Evolutionary conservation across 1,140 invertebrate genomes (phyloP).

Genomic region (Drosophila pruinosa): DNA sequence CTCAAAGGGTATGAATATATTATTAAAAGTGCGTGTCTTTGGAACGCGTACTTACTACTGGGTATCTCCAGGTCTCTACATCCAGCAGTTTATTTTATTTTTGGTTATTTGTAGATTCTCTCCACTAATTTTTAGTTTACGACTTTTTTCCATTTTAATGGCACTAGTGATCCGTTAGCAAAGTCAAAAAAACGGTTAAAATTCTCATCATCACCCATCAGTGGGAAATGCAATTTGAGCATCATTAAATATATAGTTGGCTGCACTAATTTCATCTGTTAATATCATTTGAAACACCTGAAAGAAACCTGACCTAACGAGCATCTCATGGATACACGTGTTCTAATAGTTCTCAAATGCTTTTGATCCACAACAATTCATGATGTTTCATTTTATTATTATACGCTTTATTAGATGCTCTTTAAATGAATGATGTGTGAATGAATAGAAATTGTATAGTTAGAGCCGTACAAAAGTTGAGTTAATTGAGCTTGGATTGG

Average conservation of each 20-base stretch:
- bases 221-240: constrained; percentile 65
- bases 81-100: background rate
- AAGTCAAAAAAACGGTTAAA: constrained; percentile 26
- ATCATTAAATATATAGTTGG: constrained; percentile 65
- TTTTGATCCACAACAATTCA: constrained; percentile 50
- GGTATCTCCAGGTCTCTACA: background rate
- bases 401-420: constrained; percentile 52
- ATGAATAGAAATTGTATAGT: background rate
- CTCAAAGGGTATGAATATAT: background rate
- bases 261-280: constrained; percentile 67
- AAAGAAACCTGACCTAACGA: constrained; percentile 23
- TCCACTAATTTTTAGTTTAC: constrained; percentile 76
- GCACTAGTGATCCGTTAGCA: constrained; percentile 59
- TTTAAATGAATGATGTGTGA: constrained; percentile 26
- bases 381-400: constrained; percentile 53
- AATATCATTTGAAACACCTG: constrained; percentile 70
- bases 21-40: too few species aligned
- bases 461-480: background rate
- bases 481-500: background rate
- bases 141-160: constrained; percentile 75
- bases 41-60: background rate
- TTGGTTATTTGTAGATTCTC: constrained; percentile 11
- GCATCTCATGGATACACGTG: constrained; percentile 1
- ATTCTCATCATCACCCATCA: constrained; percentile 35
- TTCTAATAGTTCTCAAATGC: background rate